phyloP scores from a whole-genome alignment of 2,888 invertebrate species.

The Tipula vernalis region DNA sequence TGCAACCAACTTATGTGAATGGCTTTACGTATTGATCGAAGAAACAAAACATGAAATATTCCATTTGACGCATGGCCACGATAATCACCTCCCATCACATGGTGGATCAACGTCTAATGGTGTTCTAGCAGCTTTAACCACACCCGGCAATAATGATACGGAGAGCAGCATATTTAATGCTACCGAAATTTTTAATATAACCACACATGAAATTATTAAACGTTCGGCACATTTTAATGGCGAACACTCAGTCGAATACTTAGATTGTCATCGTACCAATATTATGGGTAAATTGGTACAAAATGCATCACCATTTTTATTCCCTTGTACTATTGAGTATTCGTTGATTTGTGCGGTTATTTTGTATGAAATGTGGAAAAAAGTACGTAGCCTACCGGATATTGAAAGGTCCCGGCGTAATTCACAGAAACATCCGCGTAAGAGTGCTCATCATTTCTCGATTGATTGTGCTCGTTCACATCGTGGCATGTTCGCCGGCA shows the following conservation, averaged over 20 bases:
- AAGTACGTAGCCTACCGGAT: slow-evolving; percentile 46
- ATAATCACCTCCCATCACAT: slow-evolving; percentile 18
- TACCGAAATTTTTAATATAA: not conserved
- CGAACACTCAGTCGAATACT: slow-evolving; percentile 13
- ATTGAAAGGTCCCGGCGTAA: slow-evolving; percentile 38
- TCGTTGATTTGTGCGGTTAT: slow-evolving; percentile 83
- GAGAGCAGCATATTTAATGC: not conserved
- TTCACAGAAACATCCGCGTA: slow-evolving; percentile 24
- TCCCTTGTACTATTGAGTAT: slow-evolving; percentile 83
- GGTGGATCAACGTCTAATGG: not conserved
- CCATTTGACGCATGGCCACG: slow-evolving; percentile 42
- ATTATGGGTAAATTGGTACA: slow-evolving; percentile 60
- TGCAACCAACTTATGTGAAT: slow-evolving; percentile 85
- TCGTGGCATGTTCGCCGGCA: slow-evolving; percentile 60
- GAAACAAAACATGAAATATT: slow-evolving; percentile 82
- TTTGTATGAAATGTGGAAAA: slow-evolving; percentile 84
- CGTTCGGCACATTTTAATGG: not conserved
- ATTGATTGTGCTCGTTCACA: slow-evolving; percentile 79
- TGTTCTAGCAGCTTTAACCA: not conserved
- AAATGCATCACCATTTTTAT: slow-evolving; percentile 65
- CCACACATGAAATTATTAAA: slow-evolving; percentile 9
- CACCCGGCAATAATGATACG: not conserved
- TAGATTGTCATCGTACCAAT: slow-evolving; percentile 45
- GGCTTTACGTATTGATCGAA: slow-evolving; percentile 77
- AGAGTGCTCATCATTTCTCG: slow-evolving; percentile 51